These are phyloP conservation scores for Orycteropus afer DNA, from an alignment of 2,113 vertebrate species.

Conservation along the genomic window DNA sequence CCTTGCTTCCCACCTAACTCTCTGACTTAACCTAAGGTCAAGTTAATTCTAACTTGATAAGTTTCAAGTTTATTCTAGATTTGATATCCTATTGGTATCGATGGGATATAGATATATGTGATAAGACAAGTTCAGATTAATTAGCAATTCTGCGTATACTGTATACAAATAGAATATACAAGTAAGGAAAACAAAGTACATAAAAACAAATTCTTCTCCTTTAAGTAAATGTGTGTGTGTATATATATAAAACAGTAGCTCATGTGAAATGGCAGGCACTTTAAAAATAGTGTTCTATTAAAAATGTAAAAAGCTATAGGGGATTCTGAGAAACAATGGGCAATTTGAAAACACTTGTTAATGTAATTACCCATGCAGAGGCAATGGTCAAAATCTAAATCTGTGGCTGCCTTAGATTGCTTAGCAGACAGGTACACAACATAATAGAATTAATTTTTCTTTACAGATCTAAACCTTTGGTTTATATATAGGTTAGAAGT, in stretches of 20 bases:
- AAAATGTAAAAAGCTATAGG: conserved; percentile 45
- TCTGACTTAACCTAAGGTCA: neutral
- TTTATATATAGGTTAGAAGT: conserved; percentile 11
- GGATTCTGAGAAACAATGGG: conserved; percentile 47
- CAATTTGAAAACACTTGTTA: conserved; percentile 51
- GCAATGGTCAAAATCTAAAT: conserved; percentile 14
- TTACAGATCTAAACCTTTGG: neutral
- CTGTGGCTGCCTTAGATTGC: conserved; percentile 24
- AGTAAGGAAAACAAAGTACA: neutral
- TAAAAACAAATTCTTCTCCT: neutral
- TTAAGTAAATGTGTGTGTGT: neutral
- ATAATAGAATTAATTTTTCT: conserved; percentile 49
- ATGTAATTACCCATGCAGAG: conserved; percentile 21
- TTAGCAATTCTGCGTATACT: neutral
- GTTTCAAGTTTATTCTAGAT: neutral
- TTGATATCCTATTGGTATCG: neutral
- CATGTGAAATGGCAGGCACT: neutral
- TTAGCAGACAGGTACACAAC: conserved; percentile 32
- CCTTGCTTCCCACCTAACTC: neutral
- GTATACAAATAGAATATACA: neutral
- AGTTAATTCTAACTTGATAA: neutral
- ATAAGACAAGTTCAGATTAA: neutral
- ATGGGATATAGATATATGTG: no score
- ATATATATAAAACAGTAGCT: neutral
- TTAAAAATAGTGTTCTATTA: conserved; percentile 47